Evolutionary conservation across 2,113 vertebrate species (phyloP).

Genomic region (Oncorhynchus nerka): DNA sequence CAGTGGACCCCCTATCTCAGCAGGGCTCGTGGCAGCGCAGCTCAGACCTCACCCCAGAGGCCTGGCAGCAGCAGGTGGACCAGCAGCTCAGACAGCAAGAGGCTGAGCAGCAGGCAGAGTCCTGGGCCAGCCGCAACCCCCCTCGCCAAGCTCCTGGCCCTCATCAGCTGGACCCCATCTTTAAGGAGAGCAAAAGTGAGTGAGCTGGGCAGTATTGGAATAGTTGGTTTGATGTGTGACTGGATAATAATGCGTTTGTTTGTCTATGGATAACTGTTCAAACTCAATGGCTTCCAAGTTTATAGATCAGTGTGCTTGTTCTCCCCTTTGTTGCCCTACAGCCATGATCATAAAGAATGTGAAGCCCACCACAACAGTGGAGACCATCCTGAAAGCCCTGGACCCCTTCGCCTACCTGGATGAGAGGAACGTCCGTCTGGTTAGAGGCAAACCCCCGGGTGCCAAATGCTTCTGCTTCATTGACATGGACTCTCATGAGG

Average conservation of each 20-base stretch:
- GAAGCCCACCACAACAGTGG: constrained; percentile 86
- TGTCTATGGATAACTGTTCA: no score
- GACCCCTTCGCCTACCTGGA: constrained; percentile 89
- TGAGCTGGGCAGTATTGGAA: not conserved
- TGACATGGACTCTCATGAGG: constrained; percentile 93
- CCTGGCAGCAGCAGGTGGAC: constrained; percentile 79
- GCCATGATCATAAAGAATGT: constrained; percentile 95
- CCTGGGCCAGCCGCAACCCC: constrained; percentile 54
- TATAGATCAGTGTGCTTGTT: not conserved
- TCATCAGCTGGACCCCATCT: constrained; percentile 57
- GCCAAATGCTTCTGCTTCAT: constrained; percentile 92
- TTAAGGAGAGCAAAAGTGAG: constrained; percentile 78
- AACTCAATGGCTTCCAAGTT: not conserved
- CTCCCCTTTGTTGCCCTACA: constrained; percentile 51
- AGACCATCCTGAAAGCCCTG: constrained; percentile 88
- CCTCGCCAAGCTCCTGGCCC: constrained; percentile 36
- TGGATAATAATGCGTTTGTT: no score
- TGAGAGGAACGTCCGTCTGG: constrained; percentile 89
- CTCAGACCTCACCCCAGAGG: constrained; percentile 75
- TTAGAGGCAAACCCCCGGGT: constrained; percentile 87
- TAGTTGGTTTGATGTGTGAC: no score
- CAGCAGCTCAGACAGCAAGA: constrained; percentile 70
- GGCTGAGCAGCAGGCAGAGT: constrained; percentile 58
- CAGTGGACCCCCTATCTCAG: constrained; percentile 41
- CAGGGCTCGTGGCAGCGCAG: constrained; percentile 67